Evolutionary conservation across 1,140 invertebrate species (phyloP).

Genomic region (Chionoecetes opilio): DNA sequence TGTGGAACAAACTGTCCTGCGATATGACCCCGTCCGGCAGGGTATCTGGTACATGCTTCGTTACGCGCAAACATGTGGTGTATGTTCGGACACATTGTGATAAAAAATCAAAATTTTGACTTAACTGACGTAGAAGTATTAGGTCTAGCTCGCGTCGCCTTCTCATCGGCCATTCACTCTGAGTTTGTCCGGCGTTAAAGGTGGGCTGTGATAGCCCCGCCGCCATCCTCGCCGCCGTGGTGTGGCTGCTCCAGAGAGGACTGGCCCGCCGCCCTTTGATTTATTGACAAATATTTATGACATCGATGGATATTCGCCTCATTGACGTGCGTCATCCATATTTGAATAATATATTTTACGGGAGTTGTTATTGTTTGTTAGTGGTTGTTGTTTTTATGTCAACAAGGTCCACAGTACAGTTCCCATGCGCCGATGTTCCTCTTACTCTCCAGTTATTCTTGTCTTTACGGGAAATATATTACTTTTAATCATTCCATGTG

Average conservation of each 20-base stretch:
- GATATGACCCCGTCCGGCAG: too few species aligned
- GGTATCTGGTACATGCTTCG: too few species aligned
- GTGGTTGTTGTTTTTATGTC: too few species aligned
- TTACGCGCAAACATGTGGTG: too few species aligned
- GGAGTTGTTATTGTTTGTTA: not conserved
- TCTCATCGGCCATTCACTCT: not conserved
- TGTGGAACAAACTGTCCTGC: too few species aligned
- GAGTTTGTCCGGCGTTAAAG: constrained; percentile 17
- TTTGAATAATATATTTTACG: not conserved
- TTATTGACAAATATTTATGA: not conserved
- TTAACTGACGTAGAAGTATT: too few species aligned
- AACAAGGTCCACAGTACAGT: too few species aligned
- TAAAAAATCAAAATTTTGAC: too few species aligned
- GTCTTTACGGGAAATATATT: not conserved
- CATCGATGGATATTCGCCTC: not conserved
- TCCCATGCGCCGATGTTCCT: too few species aligned
- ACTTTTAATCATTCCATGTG: not conserved
- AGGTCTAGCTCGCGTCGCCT: not conserved
- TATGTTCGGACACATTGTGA: too few species aligned
- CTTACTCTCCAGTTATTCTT: not conserved
- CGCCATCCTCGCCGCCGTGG: not conserved
- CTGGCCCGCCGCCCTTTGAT: not conserved
- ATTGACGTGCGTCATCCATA: not conserved
- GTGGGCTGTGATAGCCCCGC: not conserved
- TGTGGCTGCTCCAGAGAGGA: not conserved